A percentile compares a stretch with the other conserved stretches of the same genome.
These are phyloP conservation scores for Molossus molossus DNA, from an alignment of 2,797 vertebrate genomes.

Conservation along the genomic window DNA sequence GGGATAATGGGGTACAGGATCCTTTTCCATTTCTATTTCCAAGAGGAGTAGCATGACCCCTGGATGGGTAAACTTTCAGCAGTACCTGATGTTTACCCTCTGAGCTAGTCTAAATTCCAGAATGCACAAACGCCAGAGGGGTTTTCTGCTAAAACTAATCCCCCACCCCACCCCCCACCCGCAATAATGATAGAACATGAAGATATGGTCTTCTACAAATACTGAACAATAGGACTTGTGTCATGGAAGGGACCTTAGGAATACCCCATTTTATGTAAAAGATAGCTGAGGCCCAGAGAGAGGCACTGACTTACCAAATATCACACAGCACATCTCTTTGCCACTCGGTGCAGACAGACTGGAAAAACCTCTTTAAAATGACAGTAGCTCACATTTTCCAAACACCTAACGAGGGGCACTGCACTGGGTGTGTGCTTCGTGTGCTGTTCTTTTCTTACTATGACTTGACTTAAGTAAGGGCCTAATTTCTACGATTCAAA, in stretches of 20 bases:
- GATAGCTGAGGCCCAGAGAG: constrained; percentile 53
- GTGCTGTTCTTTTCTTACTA: not conserved
- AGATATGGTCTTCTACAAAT: not conserved
- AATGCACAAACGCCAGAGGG: not conserved
- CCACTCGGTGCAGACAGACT: not conserved
- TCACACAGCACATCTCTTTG: not conserved
- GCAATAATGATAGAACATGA: not conserved
- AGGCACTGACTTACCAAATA: constrained; percentile 44
- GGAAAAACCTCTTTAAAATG: not conserved
- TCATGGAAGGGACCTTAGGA: constrained; percentile 5
- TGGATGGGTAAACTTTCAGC: not conserved
- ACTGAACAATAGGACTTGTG: not conserved
- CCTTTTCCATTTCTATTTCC: not conserved
- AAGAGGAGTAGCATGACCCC: not conserved
- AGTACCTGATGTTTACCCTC: not conserved
- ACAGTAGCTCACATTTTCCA: not conserved
- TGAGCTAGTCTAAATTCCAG: not conserved
- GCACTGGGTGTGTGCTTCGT: not conserved
- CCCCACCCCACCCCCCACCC: not conserved
- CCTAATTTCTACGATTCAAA: constrained; percentile 37
- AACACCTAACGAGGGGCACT: not conserved
- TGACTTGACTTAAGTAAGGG: constrained; percentile 41
- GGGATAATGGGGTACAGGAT: not conserved
- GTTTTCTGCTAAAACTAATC: not conserved
- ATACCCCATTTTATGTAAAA: constrained; percentile 52